These are phyloP conservation scores for Garrulus glandarius DNA, from an alignment of 2,797 vertebrate genomes.

Conservation along the genomic window DNA sequence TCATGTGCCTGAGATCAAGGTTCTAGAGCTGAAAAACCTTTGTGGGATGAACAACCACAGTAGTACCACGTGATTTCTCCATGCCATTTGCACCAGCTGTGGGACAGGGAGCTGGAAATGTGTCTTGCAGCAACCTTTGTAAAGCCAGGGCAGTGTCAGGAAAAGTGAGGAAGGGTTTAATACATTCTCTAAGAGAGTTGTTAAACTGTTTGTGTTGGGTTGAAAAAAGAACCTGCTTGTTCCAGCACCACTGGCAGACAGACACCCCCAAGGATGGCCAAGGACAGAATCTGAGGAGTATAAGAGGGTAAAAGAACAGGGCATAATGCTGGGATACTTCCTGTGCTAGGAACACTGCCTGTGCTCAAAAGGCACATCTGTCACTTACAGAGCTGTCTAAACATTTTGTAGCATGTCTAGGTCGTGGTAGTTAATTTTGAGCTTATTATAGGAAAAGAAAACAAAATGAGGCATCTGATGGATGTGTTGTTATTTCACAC, in stretches of 20 bases:
- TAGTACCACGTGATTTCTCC: neutral
- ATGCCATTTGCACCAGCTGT: neutral
- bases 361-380: neutral
- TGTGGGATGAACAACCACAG: neutral
- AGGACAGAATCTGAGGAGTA: neutral
- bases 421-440: neutral
- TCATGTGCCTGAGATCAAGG: neutral
- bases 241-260: neutral
- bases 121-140: neutral
- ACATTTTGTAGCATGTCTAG: neutral
- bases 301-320: neutral
- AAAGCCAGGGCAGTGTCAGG: neutral
- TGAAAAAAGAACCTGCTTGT: neutral
- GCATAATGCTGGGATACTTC: neutral
- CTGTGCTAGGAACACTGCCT: neutral
- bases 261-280: neutral
- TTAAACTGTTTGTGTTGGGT: neutral
- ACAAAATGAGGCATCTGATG: accelerated
- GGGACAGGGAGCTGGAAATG: neutral
- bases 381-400: neutral
- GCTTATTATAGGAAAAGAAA: neutral
- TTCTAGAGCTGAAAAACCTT: neutral
- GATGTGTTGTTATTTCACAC: neutral
- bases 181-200: neutral
- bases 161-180: neutral